Percentiles rank a stretch among this genome's conserved stretches.
Conservation (phyloP, 2,888 invertebrate genomes). For the Heliconius erato region DNA sequence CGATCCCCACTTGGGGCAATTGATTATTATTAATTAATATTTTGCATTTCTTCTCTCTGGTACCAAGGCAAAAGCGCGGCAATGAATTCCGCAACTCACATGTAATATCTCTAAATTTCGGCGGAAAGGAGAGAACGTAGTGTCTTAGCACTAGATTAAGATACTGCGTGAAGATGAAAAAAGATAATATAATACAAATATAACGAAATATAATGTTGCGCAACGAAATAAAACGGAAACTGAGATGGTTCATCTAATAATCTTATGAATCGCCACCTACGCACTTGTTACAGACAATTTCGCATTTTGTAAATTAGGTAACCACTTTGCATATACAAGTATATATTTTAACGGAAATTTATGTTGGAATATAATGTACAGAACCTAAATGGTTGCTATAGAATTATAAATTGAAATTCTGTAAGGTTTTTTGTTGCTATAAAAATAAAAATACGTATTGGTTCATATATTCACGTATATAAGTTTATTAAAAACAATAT, state of each 20-base stretch:
- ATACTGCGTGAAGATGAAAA: no score
- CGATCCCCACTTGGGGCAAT: no score
- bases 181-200: neutral
- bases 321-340: conserved; percentile 6
- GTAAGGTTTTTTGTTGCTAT: neutral
- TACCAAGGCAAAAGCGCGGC: no score
- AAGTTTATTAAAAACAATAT: no score
- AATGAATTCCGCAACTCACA: no score
- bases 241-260: conserved; percentile 48
- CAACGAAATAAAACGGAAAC: conserved; percentile 46
- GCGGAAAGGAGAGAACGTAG: no score
- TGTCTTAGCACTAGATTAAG: no score
- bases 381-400: neutral
- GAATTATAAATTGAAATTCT: neutral
- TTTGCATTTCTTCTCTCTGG: no score
- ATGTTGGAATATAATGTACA: neutral
- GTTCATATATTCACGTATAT: no score
- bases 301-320: conserved; percentile 20
- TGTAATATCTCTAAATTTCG: no score
- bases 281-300: conserved; percentile 46
- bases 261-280: conserved; percentile 52
- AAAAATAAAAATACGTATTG: neutral
- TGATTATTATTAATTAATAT: no score
- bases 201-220: neutral
- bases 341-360: neutral